Conservation (phyloP, 2,797 vertebrate genomes). For the Characodon lateralis region DNA sequence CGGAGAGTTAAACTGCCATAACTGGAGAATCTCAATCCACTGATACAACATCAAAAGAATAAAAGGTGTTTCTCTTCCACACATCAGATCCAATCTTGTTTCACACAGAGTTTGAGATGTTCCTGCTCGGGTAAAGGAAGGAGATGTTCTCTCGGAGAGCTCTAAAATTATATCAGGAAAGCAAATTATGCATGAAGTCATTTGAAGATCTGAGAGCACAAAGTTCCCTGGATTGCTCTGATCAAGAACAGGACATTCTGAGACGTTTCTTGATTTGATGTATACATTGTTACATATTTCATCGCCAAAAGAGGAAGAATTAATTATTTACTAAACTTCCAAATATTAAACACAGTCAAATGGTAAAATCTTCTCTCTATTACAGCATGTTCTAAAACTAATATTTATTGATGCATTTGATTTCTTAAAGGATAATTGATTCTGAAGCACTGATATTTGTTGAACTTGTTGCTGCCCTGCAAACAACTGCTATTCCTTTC, state of each 20-base stretch:
- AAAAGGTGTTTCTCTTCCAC: neutral
- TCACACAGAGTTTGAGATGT: constrained; percentile 1
- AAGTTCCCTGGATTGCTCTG: neutral
- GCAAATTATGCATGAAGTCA: constrained; percentile 25
- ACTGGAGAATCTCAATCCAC: neutral
- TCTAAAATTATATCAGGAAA: constrained; percentile 7
- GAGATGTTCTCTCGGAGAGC: constrained; percentile 12
- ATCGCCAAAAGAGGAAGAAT: neutral
- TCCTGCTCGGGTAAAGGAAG: constrained; percentile 13
- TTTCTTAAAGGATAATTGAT: neutral
- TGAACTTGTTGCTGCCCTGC: neutral
- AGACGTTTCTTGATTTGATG: constrained; percentile 11
- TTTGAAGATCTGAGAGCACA: constrained; percentile 18
- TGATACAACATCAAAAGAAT: neutral
- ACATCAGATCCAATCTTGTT: neutral
- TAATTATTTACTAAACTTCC: neutral
- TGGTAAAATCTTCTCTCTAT: neutral
- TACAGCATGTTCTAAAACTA: neutral
- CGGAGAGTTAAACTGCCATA: neutral
- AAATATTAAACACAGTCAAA: neutral
- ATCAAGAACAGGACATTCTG: constrained; percentile 28
- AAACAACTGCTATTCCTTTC: too few species aligned
- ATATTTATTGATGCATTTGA: neutral
- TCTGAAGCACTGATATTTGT: neutral
- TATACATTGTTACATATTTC: neutral